Base-by-base conservation (phyloP, 1,140 invertebrate genomes). In the Lucilia sericata region DNA sequence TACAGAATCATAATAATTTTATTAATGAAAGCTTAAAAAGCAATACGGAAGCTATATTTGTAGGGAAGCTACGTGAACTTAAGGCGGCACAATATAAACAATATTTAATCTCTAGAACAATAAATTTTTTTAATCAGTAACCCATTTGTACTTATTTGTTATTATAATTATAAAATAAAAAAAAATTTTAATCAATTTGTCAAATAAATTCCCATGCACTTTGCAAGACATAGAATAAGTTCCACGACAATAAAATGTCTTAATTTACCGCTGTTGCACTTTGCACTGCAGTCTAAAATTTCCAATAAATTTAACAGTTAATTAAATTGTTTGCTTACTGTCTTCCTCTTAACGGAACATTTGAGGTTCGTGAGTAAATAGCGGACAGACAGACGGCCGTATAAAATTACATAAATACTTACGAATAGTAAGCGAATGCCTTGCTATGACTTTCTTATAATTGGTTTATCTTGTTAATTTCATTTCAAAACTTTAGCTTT, bases 391-490 rank as follows among this genome's bases (percentile, higher is more conserved):
- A 14, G 17, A 60, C 5, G 51, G 51, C 3, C 8, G 36, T 3
- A 3, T 36, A 36, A 8, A 36, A 36, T 42, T 3, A 42, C 42
- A 5, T 42, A 2, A 42, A 42, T 3, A 42, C 42, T 42, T 42
- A 42, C 42, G 42, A 42, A 42, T 42, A 10, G 2, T 7, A 42
- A 2, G 42, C 10, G 42, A 8, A 42, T 42, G 42, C 10, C 2
- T 42, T 55, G 17, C 51, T 17, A 55, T 55, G 51, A 55, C 65
- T 25, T 70, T n/a, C 19, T 0, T 25, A 70, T 70, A 70, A 70
- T 70, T 70, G 65, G 65, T 70, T 70, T 70, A 70, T 70, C 65
- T 70, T 70, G 65, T 70, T 70, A 70, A 55, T 25, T 70, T 70
- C 65, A 9, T 21, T 70, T 70, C 9, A 21, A 70, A 70, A 21